Conservation (phyloP, 2,797 vertebrate species). For the Dermochelys coriacea region DNA sequence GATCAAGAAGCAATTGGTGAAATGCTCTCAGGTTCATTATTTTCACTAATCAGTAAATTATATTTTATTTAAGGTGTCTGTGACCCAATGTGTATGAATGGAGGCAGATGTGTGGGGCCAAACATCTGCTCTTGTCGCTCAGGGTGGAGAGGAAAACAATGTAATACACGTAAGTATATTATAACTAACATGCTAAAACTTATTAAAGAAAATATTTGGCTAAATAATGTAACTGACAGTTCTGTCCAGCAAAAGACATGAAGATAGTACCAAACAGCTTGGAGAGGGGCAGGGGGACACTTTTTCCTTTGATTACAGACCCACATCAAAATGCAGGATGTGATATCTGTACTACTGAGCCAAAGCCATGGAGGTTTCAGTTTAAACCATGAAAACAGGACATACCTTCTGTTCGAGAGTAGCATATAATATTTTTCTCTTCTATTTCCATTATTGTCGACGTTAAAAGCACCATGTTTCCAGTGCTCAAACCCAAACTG, state of each 20-base stretch:
- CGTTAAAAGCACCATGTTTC: slow-evolving; percentile 3
- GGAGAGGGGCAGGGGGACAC: background rate
- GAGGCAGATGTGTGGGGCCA: slow-evolving; percentile 90
- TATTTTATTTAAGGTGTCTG: slow-evolving; percentile 87
- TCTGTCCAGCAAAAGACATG: background rate
- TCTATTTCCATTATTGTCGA: slow-evolving; percentile 9
- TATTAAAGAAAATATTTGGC: background rate
- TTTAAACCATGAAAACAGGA: background rate
- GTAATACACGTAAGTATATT: slow-evolving; percentile 87
- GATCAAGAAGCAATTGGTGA: background rate
- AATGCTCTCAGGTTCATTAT: background rate
- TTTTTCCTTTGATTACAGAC: background rate
- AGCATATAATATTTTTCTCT: background rate
- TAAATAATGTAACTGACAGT: background rate
- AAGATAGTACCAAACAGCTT: background rate
- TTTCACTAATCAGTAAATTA: background rate
- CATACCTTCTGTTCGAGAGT: background rate
- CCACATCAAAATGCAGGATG: background rate
- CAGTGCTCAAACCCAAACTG: background rate
- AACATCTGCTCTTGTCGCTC: slow-evolving; percentile 92
- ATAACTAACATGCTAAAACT: background rate
- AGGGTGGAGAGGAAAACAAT: slow-evolving; percentile 90
- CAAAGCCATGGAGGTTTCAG: background rate
- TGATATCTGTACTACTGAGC: background rate
- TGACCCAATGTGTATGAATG: slow-evolving; percentile 92